Evolutionary conservation across 2,113 vertebrate species (phyloP).

Genomic region (Candoia aspera): DNA sequence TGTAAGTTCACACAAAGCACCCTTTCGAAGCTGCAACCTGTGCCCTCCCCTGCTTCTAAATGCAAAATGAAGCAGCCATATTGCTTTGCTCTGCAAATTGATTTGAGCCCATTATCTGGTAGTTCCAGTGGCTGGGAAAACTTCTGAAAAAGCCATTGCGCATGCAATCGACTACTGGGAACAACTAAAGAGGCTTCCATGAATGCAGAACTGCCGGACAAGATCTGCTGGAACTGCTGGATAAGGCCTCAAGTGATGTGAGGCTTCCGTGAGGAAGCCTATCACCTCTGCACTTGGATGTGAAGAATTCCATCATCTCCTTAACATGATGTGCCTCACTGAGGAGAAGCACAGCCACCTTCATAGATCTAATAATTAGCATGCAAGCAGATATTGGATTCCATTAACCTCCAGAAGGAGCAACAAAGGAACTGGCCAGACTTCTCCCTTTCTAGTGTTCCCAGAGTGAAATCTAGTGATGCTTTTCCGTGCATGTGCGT

Average conservation of each 20-base stretch:
- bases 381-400: neutral
- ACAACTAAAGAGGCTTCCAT: neutral
- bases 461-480: slow-evolving; percentile 13
- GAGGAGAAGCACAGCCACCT: neutral
- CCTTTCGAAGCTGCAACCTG: neutral
- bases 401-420: neutral
- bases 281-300: neutral
- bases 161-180: neutral
- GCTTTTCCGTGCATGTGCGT: slow-evolving; percentile 5
- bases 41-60: neutral
- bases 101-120: neutral
- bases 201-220: neutral
- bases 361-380: neutral
- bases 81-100: neutral
- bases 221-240: neutral
- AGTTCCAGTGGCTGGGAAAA: neutral
- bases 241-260: neutral
- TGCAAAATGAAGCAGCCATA: neutral
- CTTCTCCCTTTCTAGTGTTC: neutral
- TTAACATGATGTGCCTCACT: neutral
- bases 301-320: neutral
- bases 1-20: neutral
- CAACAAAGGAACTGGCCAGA: neutral
- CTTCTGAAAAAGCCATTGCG: neutral
- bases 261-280: neutral